phyloP scores from a whole-genome alignment of 2,797 vertebrate genomes.

The Dendrocincla fuliginosa region DNA sequence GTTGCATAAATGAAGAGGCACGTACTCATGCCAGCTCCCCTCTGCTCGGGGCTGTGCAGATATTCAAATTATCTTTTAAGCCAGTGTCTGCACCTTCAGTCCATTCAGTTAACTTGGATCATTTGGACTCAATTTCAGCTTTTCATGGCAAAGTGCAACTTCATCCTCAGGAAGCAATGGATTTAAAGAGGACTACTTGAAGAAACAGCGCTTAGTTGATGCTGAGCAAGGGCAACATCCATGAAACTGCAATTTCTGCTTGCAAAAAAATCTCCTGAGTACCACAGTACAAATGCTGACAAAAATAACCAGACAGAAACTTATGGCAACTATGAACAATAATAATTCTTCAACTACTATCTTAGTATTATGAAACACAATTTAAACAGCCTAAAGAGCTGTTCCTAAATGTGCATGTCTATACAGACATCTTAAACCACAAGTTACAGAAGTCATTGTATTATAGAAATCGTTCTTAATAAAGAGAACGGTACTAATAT shows the following conservation, averaged over 20 bases:
- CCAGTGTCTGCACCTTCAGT: not conserved
- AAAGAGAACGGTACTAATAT: not conserved
- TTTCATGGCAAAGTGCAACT: not conserved
- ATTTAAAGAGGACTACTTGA: not conserved
- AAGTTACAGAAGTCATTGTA: not conserved
- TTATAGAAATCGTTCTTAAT: not conserved
- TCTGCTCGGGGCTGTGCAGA: not conserved
- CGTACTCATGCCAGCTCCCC: not conserved
- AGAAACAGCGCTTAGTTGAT: not conserved
- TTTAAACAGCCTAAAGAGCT: not conserved
- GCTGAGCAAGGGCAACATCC: not conserved
- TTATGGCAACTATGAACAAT: rapidly evolving
- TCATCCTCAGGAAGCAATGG: not conserved
- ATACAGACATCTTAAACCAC: not conserved
- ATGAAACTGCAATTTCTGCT: not conserved
- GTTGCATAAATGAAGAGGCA: not conserved
- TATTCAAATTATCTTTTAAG: not conserved
- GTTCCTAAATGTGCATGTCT: rapidly evolving
- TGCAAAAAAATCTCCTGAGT: not conserved
- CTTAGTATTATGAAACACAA: not conserved
- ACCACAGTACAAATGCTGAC: not conserved
- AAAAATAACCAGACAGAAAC: not conserved
- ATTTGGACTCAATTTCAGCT: constrained; percentile 10
- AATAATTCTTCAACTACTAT: not conserved
- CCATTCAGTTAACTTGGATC: not conserved